Evolutionary conservation across 2,797 vertebrate species (phyloP).

Genomic region (Carapus acus): DNA sequence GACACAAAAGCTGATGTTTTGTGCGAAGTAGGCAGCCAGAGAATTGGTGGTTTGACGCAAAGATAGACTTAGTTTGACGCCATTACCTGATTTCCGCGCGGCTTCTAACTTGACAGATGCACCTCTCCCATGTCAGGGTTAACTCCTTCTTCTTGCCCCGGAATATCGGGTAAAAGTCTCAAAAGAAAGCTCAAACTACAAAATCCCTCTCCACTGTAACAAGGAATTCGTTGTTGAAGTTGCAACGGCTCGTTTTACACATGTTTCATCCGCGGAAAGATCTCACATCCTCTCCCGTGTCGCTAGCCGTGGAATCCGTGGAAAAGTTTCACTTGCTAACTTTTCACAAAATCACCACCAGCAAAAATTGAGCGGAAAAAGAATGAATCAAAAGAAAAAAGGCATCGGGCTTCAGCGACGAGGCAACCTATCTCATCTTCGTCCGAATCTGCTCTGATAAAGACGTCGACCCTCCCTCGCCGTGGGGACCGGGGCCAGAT

Average conservation of each 20-base stretch:
- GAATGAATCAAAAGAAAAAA: no score
- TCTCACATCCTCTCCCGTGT: slow-evolving; percentile 57
- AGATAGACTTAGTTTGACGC: neutral
- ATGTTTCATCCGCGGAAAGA: slow-evolving; percentile 37
- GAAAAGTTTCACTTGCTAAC: slow-evolving; percentile 9
- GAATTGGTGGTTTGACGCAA: no score
- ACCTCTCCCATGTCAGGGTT: slow-evolving; percentile 49
- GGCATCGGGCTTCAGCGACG: neutral
- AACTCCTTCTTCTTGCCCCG: neutral
- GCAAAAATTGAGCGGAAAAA: no score
- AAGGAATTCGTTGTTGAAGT: neutral
- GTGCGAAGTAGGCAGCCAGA: no score
- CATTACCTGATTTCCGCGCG: slow-evolving; percentile 46
- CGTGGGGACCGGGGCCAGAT: slow-evolving; percentile 23
- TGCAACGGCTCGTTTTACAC: slow-evolving; percentile 32
- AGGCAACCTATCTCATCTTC: slow-evolving; percentile 57
- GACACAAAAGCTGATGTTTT: no score
- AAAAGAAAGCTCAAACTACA: neutral
- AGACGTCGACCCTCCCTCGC: slow-evolving; percentile 28
- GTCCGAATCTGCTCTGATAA: slow-evolving; percentile 68
- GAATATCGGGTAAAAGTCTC: no score
- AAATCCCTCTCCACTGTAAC: slow-evolving; percentile 1
- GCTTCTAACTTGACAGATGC: slow-evolving; percentile 37
- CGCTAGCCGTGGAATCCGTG: slow-evolving; percentile 7
- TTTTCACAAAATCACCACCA: no score